Base-by-base conservation (phyloP, 2,113 vertebrate genomes). In the Seriola dumerili region DNA sequence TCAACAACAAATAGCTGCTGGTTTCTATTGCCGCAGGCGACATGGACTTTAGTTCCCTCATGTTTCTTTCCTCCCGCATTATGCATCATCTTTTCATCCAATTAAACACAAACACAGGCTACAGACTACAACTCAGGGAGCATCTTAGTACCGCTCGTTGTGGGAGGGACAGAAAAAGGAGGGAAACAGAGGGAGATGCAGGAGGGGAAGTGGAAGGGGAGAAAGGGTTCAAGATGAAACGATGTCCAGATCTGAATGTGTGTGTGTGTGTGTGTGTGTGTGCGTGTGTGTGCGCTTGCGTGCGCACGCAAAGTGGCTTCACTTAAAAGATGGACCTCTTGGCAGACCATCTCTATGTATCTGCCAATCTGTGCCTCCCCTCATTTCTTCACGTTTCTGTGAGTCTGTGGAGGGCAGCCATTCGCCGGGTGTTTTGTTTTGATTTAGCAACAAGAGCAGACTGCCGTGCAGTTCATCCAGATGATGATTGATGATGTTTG, bases 1-100 rank as follows among this genome's bases (percentile, higher is more conserved):
- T 93, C 89, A 93, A 91, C 90, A 94, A 88, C 91, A 94, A 92
- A 94, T 91, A 92, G 83, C 90, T 93, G 91, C 90, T 90, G 83
- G 89, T 93, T 93, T 91, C 76, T 88, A 38, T 74, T 73, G 92
- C 92, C 48, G 65, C 80, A 61, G 92, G 93, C 90, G 78, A 89
- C 86, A 66, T 86, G 87, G 91, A 93, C 92, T 86, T 89, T 77
- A 78, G 85, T 85, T 93, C 79, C 72, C 85, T 84, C 77, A 12
- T 88, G 90, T 92, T 90, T 89, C 85, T 87, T 50, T 87, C 85
- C 76, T 84, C 78, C 9, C 75, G 44, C 89, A 88, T 92, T 91
- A 90, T 93, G 89, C 87, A 89, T 94, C 83, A 86, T 92, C 83
- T 92, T 89, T 94, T 93, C 87, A 93, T 94, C 91, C 92, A 94